Base-by-base conservation (phyloP, 1,140 invertebrate species). In the Druon quercuslanigerum region DNA sequence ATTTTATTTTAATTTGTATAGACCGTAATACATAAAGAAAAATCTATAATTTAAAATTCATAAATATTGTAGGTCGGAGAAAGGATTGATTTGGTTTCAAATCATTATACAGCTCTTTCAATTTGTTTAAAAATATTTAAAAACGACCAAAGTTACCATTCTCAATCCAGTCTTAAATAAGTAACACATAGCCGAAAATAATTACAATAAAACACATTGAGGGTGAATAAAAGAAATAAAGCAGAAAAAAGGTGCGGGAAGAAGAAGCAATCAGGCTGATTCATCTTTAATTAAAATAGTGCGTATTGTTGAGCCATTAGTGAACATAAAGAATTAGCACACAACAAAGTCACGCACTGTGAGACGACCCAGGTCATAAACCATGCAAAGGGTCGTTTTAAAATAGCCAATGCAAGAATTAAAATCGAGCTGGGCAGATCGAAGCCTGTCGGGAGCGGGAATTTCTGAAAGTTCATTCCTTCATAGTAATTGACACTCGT, bases 211-310 rank as follows among this genome's bases (percentile, higher is more conserved):
- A 56, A 20, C 9, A 13, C 57, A 6, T 3, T 12, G 5, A 5
- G 19, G 54, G 17, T n/a, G 19, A 11, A n/a, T 17, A 19, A 9
- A 19, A 14, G 6, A 9, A 66, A n/a, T 40, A 33, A 66, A 16
- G 16, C 7, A 72, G 7, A 72, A 73, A 14, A 40, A 57, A 19
- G 25, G 46, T 71, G 74, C 66, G 77, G 73, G 66, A 72, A 66
- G 60, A 79, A 71, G 56, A 77, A 50, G 79, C 84, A 84, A 87
- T 86, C 82, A 85, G 82, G 73, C 79, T 85, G 79, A 86, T 83
- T 84, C 82, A 79, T 70, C 20, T 80, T 87, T 87, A 85, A 87
- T 87, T 87, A 87, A 83, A 83, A 78, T 85, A 86, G 85, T 87
- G 85, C 81, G 79, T 81, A 66, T 72, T 50, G 25, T 72, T 40